Evolutionary conservation across 1,140 invertebrate genomes (phyloP), one percentile per base, ranked within the genome.

Genomic region (Pentalonia nigronervosa): DNA sequence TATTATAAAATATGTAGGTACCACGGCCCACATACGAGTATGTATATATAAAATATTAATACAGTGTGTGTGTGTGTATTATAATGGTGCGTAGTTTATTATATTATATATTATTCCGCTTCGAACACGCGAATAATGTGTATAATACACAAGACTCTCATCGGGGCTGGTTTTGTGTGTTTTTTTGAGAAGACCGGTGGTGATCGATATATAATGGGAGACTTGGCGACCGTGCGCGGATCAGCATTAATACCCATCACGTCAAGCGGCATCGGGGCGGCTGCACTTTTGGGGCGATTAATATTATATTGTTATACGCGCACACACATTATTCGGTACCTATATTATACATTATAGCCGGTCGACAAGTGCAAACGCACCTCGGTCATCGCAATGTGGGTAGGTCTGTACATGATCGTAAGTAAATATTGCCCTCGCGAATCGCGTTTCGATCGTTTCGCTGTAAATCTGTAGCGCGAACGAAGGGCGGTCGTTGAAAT

Each of bases 111-210:
- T 76, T 76, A 76, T 76, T 76, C 60, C 60, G 60, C 60, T n/a
- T n/a, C 3, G 34, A 83, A 83, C 76, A 36, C 76, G 23, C 23
- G 36, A 41, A 84, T 84, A 84, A 90, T 36, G 6, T 17, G 14
- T 17, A 50, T 50, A 14, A 90, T 36, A 21, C 20, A 45, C 60
- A 36, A 53, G 14, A 36, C 50, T 53, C 21, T 60, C 41, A 9
- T 90, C 76, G 76, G 34, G 76, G 76, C 34, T 34, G 76, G n/a
- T 90, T 30, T 91, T 91, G 90, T 91, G 90, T 91, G 90, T 91
- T 91, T 53, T 91, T 91, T 76, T 60, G 41, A 91, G 56, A 91
- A 21, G 50, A 76, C 90, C 90, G 90, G 90, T 91, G 90, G 90
- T 41, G 89, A 90, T 90, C 89, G 53, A 90, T 45, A 67, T 4